phyloP scores from a whole-genome alignment of 2,888 invertebrate genomes.

The Macaria liturata region DNA sequence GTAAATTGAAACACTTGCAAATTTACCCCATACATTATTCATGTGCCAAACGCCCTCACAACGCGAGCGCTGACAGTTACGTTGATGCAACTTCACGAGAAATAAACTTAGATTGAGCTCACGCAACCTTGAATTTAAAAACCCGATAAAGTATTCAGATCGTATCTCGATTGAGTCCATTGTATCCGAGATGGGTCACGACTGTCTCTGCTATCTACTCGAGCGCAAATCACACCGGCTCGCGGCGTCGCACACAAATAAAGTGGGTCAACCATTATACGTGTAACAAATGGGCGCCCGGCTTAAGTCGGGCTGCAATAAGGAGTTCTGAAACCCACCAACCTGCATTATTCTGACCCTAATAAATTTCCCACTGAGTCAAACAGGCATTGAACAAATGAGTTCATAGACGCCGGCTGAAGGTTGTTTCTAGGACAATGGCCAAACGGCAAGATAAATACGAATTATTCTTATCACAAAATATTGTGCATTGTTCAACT shows the following conservation, averaged over 20 bases:
- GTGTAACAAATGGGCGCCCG: conserved; percentile 75
- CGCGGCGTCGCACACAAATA: conserved; percentile 64
- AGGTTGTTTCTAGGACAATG: conserved; percentile 29
- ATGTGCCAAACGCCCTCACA: conserved; percentile 73
- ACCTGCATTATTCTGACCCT: conserved; percentile 81
- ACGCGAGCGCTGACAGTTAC: conserved; percentile 60
- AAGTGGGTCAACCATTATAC: conserved; percentile 80
- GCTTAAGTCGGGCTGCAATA: conserved; percentile 73
- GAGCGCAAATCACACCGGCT: conserved; percentile 65
- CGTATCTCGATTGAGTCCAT: conserved; percentile 40
- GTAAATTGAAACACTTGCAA: conserved; percentile 84
- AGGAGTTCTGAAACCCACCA: conserved; percentile 76
- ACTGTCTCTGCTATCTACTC: conserved; percentile 45
- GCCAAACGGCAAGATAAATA: conserved; percentile 7
- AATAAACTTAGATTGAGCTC: conserved; percentile 48
- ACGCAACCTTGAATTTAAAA: conserved; percentile 41
- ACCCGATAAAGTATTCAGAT: conserved; percentile 34
- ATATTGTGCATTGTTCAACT: conserved; percentile 8
- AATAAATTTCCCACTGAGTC: conserved; percentile 75
- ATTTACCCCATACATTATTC: conserved; percentile 82
- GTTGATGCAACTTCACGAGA: conserved; percentile 61
- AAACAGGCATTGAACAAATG: conserved; percentile 78
- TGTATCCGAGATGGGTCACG: conserved; percentile 44
- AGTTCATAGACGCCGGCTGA: conserved; percentile 53
- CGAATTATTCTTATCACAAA: conserved; percentile 9